These are phyloP conservation scores for Bradypus variegatus DNA, from an alignment of 2,797 vertebrate genomes.

Conservation along the genomic window DNA sequence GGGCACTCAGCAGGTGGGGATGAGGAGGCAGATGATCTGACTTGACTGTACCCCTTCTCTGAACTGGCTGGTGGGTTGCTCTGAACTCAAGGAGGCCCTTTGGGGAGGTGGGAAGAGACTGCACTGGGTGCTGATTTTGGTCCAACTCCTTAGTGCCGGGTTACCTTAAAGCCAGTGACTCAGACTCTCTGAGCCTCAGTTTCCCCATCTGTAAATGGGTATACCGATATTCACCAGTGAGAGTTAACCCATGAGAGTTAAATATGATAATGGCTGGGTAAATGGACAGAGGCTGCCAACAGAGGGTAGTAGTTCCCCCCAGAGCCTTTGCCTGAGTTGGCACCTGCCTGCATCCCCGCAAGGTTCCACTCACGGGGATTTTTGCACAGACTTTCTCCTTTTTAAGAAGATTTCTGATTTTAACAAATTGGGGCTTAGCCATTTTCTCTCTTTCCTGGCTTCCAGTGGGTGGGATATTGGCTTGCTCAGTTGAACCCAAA, in stretches of 20 bases:
- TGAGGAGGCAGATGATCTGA: background rate
- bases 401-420: conserved; percentile 30
- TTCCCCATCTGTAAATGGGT: background rate
- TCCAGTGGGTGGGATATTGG: background rate
- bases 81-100: background rate
- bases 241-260: background rate
- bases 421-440: conserved; percentile 24
- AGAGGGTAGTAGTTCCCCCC: background rate
- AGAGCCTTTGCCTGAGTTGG: background rate
- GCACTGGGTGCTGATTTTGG: background rate
- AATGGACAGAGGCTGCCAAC: background rate
- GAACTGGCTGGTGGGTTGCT: background rate
- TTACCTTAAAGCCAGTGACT: background rate
- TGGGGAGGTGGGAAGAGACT: background rate
- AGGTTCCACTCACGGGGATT: background rate
- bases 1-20: background rate
- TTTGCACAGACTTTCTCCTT: background rate
- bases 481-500: background rate
- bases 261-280: background rate
- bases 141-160: background rate
- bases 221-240: background rate
- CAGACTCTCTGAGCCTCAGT: background rate
- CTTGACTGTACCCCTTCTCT: too few relatives aligned
- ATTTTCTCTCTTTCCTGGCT: background rate
- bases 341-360: background rate